Conservation (phyloP, 2,113 vertebrate genomes). For the Polyodon spathula region DNA sequence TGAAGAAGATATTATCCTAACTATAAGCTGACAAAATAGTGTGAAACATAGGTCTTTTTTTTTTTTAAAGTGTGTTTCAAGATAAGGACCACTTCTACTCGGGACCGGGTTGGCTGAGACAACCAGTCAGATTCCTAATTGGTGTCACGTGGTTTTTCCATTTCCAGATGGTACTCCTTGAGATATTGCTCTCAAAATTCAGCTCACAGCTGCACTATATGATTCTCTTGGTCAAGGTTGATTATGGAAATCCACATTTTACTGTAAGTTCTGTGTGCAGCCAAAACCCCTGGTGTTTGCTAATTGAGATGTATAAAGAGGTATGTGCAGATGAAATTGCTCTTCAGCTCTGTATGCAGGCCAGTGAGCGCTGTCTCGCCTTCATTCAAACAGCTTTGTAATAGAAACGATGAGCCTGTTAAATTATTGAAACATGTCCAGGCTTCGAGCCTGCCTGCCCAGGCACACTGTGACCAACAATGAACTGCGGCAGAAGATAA, state of each 20-base stretch:
- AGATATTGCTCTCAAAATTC: too few species aligned
- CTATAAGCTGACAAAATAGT: too few species aligned
- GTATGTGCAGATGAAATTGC: slow-evolving; percentile 10
- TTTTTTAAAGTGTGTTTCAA: too few species aligned
- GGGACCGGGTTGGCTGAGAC: too few species aligned
- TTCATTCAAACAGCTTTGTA: slow-evolving; percentile 18
- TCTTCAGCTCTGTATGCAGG: slow-evolving; percentile 1
- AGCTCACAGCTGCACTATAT: too few species aligned
- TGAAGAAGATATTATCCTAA: too few species aligned
- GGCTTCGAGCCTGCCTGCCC: neutral
- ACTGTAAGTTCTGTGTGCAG: neutral
- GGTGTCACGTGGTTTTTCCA: too few species aligned
- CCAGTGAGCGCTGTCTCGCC: neutral
- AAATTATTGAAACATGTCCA: slow-evolving; percentile 18
- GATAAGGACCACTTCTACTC: too few species aligned
- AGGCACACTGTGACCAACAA: slow-evolving; percentile 10
- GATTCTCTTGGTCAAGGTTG: neutral
- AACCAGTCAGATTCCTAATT: too few species aligned
- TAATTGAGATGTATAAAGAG: slow-evolving; percentile 16
- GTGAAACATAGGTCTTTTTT: too few species aligned
- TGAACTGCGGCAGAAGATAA: slow-evolving; percentile 13
- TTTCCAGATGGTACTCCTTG: too few species aligned
- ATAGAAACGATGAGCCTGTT: slow-evolving; percentile 19
- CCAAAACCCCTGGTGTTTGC: neutral
- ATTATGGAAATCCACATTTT: neutral